Conservation (phyloP, 2,113 vertebrate genomes). For the Microtus montanus region DNA sequence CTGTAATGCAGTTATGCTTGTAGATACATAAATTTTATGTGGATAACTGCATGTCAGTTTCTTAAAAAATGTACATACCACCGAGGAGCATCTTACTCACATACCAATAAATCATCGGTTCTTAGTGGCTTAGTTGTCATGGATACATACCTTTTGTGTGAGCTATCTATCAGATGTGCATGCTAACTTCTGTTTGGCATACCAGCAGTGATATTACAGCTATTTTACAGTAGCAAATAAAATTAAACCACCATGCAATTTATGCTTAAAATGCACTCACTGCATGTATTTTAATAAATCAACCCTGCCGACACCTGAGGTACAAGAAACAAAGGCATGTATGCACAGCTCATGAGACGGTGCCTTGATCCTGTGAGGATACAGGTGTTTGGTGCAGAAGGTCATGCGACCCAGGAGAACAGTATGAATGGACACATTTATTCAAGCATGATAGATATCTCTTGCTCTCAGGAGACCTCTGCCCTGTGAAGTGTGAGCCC, state of each 20-base stretch:
- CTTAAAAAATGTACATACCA: conserved; percentile 72
- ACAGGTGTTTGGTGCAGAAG: background rate
- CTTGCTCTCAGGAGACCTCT: background rate
- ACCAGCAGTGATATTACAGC: conserved; percentile 66
- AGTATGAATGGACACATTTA: background rate
- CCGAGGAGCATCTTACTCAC: conserved; percentile 76
- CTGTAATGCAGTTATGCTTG: background rate
- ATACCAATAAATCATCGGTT: conserved; percentile 47
- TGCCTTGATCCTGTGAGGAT: background rate
- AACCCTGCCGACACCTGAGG: conserved; percentile 61
- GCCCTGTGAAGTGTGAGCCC: background rate
- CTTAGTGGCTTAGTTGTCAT: conserved; percentile 83
- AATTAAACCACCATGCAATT: conserved; percentile 81
- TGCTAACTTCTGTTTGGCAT: conserved; percentile 71
- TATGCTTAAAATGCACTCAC: conserved; percentile 71
- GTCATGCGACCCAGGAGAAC: background rate
- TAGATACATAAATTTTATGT: conserved; percentile 60
- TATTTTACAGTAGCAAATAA: conserved; percentile 81
- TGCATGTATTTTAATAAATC: conserved; percentile 74
- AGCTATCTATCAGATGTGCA: conserved; percentile 73
- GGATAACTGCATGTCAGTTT: conserved; percentile 37
- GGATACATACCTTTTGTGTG: conserved; percentile 84
- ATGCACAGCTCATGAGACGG: conserved; percentile 63
- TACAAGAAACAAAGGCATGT: background rate
- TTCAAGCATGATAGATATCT: conserved; percentile 34